Percentiles rank a stretch among this genome's conserved stretches.
Conservation (phyloP, 2,888 invertebrate species). For the Rhogogaster chlorosoma region DNA sequence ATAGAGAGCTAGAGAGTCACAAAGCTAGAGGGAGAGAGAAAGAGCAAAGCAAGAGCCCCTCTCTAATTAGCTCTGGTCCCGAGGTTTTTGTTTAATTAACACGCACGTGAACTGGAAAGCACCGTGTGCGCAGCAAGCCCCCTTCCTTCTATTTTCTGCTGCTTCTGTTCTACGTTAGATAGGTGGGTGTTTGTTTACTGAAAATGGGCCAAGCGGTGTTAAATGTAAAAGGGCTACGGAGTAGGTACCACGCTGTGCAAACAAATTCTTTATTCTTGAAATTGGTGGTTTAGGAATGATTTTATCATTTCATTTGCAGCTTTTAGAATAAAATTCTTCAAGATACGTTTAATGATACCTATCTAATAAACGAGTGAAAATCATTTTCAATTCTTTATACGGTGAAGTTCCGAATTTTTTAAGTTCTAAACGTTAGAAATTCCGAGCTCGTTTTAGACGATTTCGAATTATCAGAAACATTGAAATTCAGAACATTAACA, state of each 20-base stretch:
- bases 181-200: conserved; percentile 48
- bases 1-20: conserved; percentile 54
- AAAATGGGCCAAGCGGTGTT: conserved; percentile 45
- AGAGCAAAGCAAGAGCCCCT: conserved; percentile 62
- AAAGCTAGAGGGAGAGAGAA: conserved; percentile 55
- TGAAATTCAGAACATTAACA: too few relatives aligned
- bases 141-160: conserved; percentile 51
- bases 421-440: too few relatives aligned
- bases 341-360: too few relatives aligned
- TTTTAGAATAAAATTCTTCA: neutral
- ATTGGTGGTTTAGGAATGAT: neutral
- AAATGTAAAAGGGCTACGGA: conserved; percentile 30
- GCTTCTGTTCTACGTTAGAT: conserved; percentile 43
- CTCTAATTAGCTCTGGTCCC: conserved; percentile 70
- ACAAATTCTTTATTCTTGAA: neutral
- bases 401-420: too few relatives aligned
- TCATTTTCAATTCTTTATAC: neutral
- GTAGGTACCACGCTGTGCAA: neutral
- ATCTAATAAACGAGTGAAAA: neutral
- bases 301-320: neutral
- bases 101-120: conserved; percentile 60
- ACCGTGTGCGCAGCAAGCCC: conserved; percentile 43
- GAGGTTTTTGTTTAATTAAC: conserved; percentile 73
- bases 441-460: too few relatives aligned
- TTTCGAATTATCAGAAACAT: too few relatives aligned